phyloP scores from a whole-genome alignment of 2,113 vertebrate genomes.

The Limanda limanda region DNA sequence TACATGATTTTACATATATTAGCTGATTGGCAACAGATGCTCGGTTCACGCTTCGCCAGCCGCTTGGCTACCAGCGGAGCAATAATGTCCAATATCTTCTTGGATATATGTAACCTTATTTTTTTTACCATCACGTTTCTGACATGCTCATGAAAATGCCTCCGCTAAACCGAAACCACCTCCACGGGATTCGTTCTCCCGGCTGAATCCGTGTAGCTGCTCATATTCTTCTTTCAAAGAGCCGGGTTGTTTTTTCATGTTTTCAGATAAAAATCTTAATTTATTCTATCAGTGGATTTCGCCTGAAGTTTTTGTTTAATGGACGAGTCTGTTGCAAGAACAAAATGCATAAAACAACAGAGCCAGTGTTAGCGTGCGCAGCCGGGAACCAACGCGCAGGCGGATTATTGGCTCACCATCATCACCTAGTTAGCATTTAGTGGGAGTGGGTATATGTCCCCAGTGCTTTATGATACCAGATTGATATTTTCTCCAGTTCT shows the following conservation, averaged over 20 bases:
- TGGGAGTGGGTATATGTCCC: too few relatives aligned
- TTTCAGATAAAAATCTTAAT: background rate
- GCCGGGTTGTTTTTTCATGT: background rate
- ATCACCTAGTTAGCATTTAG: too few relatives aligned
- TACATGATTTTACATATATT: slow-evolving; percentile 1
- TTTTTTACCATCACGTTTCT: background rate
- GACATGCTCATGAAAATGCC: slow-evolving; percentile 10
- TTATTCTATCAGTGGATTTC: background rate
- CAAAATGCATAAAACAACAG: background rate
- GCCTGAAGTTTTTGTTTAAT: too few relatives aligned
- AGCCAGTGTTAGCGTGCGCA: background rate
- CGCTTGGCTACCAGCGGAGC: background rate
- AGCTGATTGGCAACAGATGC: background rate
- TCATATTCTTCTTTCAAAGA: too few relatives aligned
- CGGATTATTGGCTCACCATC: too few relatives aligned
- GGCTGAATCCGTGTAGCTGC: too few relatives aligned
- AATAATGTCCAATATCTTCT: background rate
- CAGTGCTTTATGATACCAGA: too few relatives aligned
- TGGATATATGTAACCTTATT: background rate
- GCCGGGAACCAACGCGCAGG: background rate
- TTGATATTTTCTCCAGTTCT: too few relatives aligned
- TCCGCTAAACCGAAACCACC: background rate
- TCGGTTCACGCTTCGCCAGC: background rate
- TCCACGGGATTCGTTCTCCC: too few relatives aligned
- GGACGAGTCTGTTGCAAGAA: background rate